A percentile compares a stretch with the other conserved stretches of the same genome.
Evolutionary conservation across 2,888 invertebrate genomes (phyloP).

Genomic region (Thymelicus lineola): DNA sequence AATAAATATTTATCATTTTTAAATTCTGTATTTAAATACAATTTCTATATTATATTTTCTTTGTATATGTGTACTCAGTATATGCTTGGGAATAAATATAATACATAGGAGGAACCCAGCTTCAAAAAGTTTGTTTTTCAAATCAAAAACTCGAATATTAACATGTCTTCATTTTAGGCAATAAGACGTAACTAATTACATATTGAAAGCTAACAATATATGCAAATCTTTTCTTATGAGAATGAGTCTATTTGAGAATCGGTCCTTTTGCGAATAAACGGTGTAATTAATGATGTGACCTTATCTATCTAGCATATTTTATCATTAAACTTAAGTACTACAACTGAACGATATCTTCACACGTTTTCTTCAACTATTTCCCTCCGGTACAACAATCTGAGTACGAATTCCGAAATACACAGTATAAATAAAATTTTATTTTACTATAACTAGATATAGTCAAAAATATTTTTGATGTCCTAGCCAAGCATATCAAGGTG

Average conservation of each 20-base stretch:
- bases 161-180: neutral
- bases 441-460: neutral
- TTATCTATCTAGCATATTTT: neutral
- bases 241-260: too few relatives aligned
- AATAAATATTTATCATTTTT: neutral
- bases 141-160: constrained; percentile 5
- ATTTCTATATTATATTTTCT: too few relatives aligned
- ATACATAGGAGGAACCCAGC: too few relatives aligned
- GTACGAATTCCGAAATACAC: neutral
- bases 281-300: neutral
- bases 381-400: neutral
- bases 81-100: too few relatives aligned
- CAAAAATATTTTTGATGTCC: constrained; percentile 1
- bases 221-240: neutral
- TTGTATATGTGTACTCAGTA: too few relatives aligned
- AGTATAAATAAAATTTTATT: constrained; percentile 4
- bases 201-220: neutral
- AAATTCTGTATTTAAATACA: neutral
- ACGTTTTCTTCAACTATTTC: neutral
- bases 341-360: neutral
- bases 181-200: neutral
- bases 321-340: neutral
- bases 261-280: too few relatives aligned
- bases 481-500: constrained; percentile 16
- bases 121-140: neutral